Evolutionary conservation across 2,113 vertebrate species (phyloP).

Genomic region (Rattus norvegicus): DNA sequence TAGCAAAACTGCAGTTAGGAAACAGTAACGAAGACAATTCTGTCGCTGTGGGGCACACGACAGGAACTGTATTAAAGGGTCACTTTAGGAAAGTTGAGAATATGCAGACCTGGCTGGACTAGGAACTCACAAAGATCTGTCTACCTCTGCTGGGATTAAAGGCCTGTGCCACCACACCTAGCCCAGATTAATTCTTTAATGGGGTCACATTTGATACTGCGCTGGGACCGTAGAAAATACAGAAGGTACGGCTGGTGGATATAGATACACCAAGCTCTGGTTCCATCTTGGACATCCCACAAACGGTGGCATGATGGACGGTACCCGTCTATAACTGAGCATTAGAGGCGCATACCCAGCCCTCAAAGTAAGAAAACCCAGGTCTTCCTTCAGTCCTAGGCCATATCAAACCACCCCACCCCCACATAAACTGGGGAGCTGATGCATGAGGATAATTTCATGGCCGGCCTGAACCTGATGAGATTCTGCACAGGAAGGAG

Average conservation of each 20-base stretch:
- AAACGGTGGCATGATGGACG: not conserved
- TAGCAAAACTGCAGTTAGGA: not conserved
- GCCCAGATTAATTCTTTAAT: not conserved
- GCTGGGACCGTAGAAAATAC: not conserved
- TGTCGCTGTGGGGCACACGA: not conserved
- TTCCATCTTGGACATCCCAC: not conserved
- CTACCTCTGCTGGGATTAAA: not conserved
- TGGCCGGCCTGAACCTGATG: not conserved
- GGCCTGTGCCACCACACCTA: not conserved
- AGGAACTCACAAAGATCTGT: not conserved
- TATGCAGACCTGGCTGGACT: not conserved
- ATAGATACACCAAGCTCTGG: not conserved
- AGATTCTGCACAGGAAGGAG: not conserved
- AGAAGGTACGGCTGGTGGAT: not conserved
- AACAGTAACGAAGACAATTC: not conserved
- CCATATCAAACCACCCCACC: not conserved
- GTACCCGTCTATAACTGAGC: not conserved
- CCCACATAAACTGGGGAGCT: not conserved
- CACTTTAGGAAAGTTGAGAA: not conserved
- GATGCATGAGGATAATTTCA: not conserved
- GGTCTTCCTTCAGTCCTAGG: not conserved
- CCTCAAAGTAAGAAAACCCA: not conserved
- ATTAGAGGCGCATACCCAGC: not conserved
- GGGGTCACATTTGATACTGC: not conserved
- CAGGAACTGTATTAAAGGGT: not conserved